Percentiles rank a stretch among this genome's conserved stretches.
These are phyloP conservation scores for Ptychobarbus kaznakovi DNA, from an alignment of 2,797 vertebrate species.

Conservation along the genomic window DNA sequence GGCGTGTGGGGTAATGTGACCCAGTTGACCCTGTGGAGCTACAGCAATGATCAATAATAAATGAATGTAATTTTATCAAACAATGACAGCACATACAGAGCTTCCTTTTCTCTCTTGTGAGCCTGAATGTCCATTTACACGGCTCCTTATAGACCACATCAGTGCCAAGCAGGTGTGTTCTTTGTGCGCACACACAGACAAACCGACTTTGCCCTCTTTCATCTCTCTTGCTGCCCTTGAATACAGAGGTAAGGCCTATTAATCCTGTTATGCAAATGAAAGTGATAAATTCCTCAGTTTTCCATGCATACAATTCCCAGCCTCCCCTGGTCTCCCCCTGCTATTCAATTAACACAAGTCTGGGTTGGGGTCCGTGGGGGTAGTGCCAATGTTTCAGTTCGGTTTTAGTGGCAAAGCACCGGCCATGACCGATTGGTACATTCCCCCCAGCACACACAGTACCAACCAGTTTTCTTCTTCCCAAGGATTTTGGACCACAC, in stretches of 20 bases:
- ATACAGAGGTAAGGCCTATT: slow-evolving; percentile 75
- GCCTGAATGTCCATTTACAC: slow-evolving; percentile 33
- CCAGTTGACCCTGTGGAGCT: slow-evolving; percentile 38
- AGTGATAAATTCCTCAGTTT: slow-evolving; percentile 70
- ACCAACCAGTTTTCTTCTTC: slow-evolving; percentile 56
- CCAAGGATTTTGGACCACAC: slow-evolving; percentile 52
- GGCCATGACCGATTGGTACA: slow-evolving; percentile 70
- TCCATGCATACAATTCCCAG: slow-evolving; percentile 63
- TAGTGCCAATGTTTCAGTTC: slow-evolving; percentile 18
- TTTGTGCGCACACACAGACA: slow-evolving; percentile 47
- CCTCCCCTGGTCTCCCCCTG: slow-evolving; percentile 58
- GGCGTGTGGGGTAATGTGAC: slow-evolving; percentile 40
- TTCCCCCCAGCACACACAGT: slow-evolving; percentile 10
- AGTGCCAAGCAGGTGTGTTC: slow-evolving; percentile 69
- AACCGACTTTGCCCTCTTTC: slow-evolving; percentile 37
- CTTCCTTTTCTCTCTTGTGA: slow-evolving; percentile 33
- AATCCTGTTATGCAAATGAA: slow-evolving; percentile 80
- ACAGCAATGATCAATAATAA: slow-evolving; percentile 51
- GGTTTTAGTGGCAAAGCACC: slow-evolving; percentile 60
- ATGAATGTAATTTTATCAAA: slow-evolving; percentile 54
- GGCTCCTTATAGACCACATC: slow-evolving; percentile 45
- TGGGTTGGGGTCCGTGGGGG: slow-evolving; percentile 46
- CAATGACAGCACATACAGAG: slow-evolving; percentile 51
- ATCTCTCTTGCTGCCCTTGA: slow-evolving; percentile 57
- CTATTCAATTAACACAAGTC: slow-evolving; percentile 65